Evolutionary conservation across 2,113 vertebrate species (phyloP).

Genomic region (Centrocercus urophasianus): DNA sequence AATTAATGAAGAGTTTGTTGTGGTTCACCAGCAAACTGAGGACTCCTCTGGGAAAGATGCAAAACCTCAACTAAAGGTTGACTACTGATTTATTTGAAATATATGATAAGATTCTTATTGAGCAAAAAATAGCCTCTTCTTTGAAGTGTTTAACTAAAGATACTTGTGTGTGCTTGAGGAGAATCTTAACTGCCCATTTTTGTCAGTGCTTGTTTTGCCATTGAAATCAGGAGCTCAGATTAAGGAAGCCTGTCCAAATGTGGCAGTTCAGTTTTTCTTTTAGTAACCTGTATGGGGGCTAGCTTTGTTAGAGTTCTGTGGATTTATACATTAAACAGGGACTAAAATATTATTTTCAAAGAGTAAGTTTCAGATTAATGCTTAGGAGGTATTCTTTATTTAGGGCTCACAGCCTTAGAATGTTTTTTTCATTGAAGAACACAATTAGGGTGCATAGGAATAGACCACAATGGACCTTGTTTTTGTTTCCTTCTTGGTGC

Average conservation of each 20-base stretch:
- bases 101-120: background rate
- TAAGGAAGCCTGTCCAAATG: background rate
- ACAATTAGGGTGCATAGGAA: background rate
- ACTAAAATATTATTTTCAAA: background rate
- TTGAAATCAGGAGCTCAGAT: background rate
- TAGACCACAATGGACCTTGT: background rate
- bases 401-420: background rate
- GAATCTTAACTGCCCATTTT: background rate
- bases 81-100: background rate
- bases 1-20: constrained; percentile 94
- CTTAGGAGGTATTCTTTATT: background rate
- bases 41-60: constrained; percentile 81
- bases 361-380: background rate
- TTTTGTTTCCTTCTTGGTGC: background rate
- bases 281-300: background rate
- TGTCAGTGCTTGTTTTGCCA: background rate
- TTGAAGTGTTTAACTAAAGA: background rate
- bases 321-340: background rate
- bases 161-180: background rate
- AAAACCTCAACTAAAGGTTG: constrained; percentile 90
- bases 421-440: background rate
- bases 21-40: constrained; percentile 85
- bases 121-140: constrained; percentile 24
- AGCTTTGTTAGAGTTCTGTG: background rate
- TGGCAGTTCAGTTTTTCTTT: background rate